Evolutionary conservation across 1,140 invertebrate species (phyloP).

Genomic region (Eciton burchellii): DNA sequence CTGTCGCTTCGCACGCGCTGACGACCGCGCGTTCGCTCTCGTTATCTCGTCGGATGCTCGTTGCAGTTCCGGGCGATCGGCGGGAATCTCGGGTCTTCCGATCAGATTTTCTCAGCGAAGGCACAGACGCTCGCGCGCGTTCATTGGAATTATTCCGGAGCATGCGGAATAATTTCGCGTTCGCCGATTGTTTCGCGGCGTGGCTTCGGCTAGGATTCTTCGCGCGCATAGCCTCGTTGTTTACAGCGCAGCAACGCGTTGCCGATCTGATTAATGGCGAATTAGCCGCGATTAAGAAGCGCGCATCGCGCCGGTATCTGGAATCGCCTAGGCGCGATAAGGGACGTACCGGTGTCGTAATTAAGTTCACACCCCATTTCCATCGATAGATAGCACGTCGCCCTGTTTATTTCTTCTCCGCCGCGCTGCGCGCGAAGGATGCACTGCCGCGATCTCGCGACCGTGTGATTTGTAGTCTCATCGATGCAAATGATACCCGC

Average conservation of each 20-base stretch:
- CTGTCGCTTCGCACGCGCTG: not conserved
- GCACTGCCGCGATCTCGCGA: constrained; percentile 1
- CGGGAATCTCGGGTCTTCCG: constrained; percentile 39
- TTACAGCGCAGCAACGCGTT: constrained; percentile 24
- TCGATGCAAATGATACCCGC: constrained; percentile 49
- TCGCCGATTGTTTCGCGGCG: constrained; percentile 43
- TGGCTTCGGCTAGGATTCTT: constrained; percentile 50
- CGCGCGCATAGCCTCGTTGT: constrained; percentile 41
- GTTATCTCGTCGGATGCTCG: not conserved
- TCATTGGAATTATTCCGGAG: constrained; percentile 39
- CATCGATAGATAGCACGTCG: too few relatives aligned
- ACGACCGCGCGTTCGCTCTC: not conserved
- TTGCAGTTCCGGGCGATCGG: constrained; percentile 21
- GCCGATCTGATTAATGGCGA: constrained; percentile 52
- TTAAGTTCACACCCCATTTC: constrained; percentile 31
- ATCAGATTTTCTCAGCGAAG: constrained; percentile 44
- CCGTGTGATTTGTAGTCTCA: constrained; percentile 37
- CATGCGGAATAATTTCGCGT: constrained; percentile 11
- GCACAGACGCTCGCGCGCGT: not conserved
- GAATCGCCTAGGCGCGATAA: constrained; percentile 55
- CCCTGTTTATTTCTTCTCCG: not conserved
- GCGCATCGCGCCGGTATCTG: constrained; percentile 36
- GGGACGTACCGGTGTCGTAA: constrained; percentile 11
- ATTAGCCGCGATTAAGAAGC: constrained; percentile 43
- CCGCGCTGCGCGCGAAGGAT: not conserved